Percentiles rank a stretch among this genome's conserved stretches.
Evolutionary conservation across 2,797 vertebrate species (phyloP).

Genomic region (Pseudopleuronectes americanus): DNA sequence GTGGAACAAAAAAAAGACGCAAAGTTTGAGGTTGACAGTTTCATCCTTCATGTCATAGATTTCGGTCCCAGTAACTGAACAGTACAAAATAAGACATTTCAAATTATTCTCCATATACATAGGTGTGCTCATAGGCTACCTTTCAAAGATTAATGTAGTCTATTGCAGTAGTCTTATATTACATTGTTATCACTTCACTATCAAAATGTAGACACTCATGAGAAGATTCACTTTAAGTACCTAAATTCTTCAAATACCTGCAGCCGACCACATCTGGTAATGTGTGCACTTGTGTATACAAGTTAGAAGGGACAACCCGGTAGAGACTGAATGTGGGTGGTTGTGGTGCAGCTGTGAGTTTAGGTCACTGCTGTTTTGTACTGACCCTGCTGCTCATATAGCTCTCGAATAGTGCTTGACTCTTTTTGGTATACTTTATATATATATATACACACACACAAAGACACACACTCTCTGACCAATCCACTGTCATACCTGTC

Average conservation of each 20-base stretch:
- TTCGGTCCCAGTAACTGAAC: not conserved
- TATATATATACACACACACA: no score
- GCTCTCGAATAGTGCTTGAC: not conserved
- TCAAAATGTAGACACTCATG: not conserved
- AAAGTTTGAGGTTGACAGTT: not conserved
- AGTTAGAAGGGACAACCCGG: slow-evolving; percentile 11
- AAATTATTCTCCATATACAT: not conserved
- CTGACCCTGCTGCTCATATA: not conserved
- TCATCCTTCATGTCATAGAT: slow-evolving; percentile 3
- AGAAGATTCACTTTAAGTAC: not conserved
- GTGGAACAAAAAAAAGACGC: not conserved
- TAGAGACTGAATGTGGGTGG: slow-evolving; percentile 23
- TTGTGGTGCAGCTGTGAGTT: slow-evolving; percentile 33
- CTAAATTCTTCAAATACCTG: slow-evolving; percentile 13
- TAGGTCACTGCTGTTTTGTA: not conserved
- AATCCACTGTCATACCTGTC: no score
- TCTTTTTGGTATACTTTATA: not conserved
- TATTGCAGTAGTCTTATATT: not conserved
- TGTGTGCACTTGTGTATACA: not conserved
- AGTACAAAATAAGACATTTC: not conserved
- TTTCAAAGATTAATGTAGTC: no score
- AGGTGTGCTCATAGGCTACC: not conserved
- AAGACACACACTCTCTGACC: no score
- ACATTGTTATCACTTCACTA: not conserved
- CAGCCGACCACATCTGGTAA: slow-evolving; percentile 25